Evolutionary conservation across 2,113 vertebrate species (phyloP), one percentile per base, ranked within the genome.

Genomic region (Dinomys branickii): DNA sequence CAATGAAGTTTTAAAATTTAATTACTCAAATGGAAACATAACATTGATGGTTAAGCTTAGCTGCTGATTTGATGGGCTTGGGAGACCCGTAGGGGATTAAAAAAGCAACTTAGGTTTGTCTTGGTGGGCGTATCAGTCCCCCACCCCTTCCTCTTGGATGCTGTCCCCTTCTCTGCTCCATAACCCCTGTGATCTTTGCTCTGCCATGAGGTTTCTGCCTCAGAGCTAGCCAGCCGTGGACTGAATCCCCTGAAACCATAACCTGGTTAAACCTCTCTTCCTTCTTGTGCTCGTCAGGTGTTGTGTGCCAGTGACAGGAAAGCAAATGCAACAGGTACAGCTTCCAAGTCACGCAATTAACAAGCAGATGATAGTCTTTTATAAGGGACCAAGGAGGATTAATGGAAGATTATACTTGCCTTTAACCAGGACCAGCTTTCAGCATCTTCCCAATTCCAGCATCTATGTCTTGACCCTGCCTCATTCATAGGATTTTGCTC

Each of bases 321-420:
- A 52, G 4, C 30, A 35, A 50, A 52, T 9, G 52, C 47, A 33
- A 50, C 1, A 80, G 44, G 33, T 19, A 38, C 67, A 88, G 0
- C 59, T 67, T 95, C 65, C 88, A 78, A 88, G 50, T 69, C 47
- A 78, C 35, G 77, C 19, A 87, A 85, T 52, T 44, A 84, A 88
- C 47, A 69, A 82, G 50, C 12, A 54, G n/a, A 82, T 90, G 44
- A 50, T 11, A 56, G 5, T 71, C 33, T 73, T 91, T 59, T 50
- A 12, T 33, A 58, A 67, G 17, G 1, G 22, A 54, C 35, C 58
- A 86, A 85, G 52, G 26, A 80, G 10, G 8, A 26, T 7, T 63
- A 44, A 26, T 1, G 14, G 20, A 69, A 22, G 5, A 10, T 3
- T 26, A 24, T 1, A 11, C 10, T 38, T 20, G 3, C 4, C 24